Evolutionary conservation across 2,888 invertebrate species (phyloP), one percentile per base, ranked within the genome.

Genomic region (Caenorhabditis panamensis): DNA sequence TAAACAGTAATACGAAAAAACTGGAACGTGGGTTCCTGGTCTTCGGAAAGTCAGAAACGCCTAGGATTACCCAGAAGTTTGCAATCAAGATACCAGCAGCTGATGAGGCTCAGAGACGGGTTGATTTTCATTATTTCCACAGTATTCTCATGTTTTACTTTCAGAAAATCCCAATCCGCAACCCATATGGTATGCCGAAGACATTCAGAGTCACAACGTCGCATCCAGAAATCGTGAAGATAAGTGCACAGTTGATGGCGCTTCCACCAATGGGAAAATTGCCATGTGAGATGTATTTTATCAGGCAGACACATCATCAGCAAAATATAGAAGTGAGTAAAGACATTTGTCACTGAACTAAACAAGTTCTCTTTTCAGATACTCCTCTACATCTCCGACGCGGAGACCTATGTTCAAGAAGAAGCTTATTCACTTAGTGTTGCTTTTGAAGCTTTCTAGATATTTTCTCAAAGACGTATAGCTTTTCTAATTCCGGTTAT

Each of bases 91-190:
- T 84, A 16, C 76, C 80, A 5, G 73, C 82, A 2, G 22, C 18
- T 1, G 68, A 77, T 13, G 68, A 67, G 24, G 51, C 67, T 3
- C 5, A 5, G 41, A 41, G 16, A 16, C 5, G 13, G 41, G 41
- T 41, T 41, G 2, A 3, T 13, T 16, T 3, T 41, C 8, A 2
- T 41, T 6, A 56, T 31, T 47, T 13, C 5, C n/a, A 20, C 6
- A 49, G n/a, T n/a, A 41, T 18, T 47, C 47, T 47, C 11, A 8
- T 36, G 36, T 36, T 5, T n/a, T 22, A 13, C 8, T 69, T 80
- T 51, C 72, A 84, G 82, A 81, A 73, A 47, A 41, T 84, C 16
- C 62, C 77, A 1, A 73, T 84, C 20, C 69, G 68, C 22, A 84
- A 84, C 47, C 62, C 82, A 3, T 84, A 83, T 22, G 81, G 81